Percentiles rank a stretch among this genome's conserved stretches.
Conservation (phyloP, 2,797 vertebrate species). For the Sebastiscus albofasciatus region DNA sequence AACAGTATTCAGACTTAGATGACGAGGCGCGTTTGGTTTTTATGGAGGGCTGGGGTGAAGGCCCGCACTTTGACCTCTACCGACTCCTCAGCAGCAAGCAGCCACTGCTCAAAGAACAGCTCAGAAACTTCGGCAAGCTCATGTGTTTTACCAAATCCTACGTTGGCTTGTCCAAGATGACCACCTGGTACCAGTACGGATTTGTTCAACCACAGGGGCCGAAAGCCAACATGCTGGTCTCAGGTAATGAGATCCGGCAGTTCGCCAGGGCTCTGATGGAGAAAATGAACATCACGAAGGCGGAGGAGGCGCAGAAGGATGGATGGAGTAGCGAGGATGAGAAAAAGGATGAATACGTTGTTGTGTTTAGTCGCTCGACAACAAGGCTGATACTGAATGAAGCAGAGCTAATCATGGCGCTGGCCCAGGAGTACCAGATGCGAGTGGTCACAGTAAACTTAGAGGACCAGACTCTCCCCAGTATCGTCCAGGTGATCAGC, state of each 20-base stretch:
- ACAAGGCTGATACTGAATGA: conserved; percentile 96
- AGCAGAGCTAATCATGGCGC: conserved; percentile 91
- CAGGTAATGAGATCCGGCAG: conserved; percentile 94
- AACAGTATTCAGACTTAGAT: conserved; percentile 92
- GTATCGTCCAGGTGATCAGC: conserved; percentile 88
- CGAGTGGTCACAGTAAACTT: conserved; percentile 93
- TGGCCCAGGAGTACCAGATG: conserved; percentile 97
- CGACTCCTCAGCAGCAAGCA: conserved; percentile 93
- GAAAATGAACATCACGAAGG: conserved; percentile 87
- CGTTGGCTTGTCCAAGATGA: conserved; percentile 95
- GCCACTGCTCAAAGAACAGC: conserved; percentile 92
- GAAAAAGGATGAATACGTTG: conserved; percentile 87
- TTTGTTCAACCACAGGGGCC: conserved; percentile 98
- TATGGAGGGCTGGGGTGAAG: conserved; percentile 97
- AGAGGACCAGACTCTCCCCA: conserved; percentile 91
- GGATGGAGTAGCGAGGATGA: conserved; percentile 52
- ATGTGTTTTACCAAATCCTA: conserved; percentile 97
- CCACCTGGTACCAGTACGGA: conserved; percentile 99
- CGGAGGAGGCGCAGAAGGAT: conserved; percentile 52
- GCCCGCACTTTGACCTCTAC: conserved; percentile 94
- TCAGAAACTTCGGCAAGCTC: conserved; percentile 92
- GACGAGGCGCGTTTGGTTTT: conserved; percentile 92
- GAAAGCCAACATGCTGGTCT: conserved; percentile 96
- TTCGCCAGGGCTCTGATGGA: conserved; percentile 88
- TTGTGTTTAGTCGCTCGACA: conserved; percentile 93